These are phyloP conservation scores for Kryptolebias ocellatus DNA, from an alignment of 2,797 vertebrate species.

Conservation along the genomic window DNA sequence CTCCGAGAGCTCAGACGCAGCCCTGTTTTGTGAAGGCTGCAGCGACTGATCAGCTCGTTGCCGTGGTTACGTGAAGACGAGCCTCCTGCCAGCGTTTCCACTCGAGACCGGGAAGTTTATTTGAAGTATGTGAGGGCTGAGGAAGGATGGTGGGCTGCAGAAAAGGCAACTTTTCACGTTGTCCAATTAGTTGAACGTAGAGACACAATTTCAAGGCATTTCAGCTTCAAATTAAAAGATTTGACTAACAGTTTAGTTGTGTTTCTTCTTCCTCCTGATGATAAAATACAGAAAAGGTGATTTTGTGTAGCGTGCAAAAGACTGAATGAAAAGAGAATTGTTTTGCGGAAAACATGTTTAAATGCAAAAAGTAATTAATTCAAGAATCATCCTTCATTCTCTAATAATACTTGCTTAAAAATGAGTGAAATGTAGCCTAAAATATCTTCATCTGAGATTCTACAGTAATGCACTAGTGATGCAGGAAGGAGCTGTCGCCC, in stretches of 20 bases:
- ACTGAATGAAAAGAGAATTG: background rate
- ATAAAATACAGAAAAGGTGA: background rate
- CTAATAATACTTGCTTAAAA: too few relatives aligned
- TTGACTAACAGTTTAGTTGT: background rate
- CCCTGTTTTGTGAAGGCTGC: background rate
- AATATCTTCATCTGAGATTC: background rate
- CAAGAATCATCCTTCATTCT: too few relatives aligned
- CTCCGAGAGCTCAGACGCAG: background rate
- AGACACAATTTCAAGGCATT: background rate
- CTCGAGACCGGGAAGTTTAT: constrained; percentile 35
- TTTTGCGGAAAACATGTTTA: background rate
- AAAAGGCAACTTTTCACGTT: background rate
- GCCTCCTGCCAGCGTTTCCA: constrained; percentile 26
- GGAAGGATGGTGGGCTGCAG: constrained; percentile 17
- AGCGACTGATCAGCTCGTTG: constrained; percentile 21
- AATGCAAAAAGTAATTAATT: too few relatives aligned
- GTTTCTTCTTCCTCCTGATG: background rate
- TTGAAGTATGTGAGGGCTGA: constrained; percentile 16
- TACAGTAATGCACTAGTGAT: too few relatives aligned
- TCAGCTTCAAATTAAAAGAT: too few relatives aligned
- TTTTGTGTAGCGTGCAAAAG: background rate
- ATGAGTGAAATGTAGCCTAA: too few relatives aligned
- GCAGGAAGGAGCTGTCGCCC: constrained; percentile 38
- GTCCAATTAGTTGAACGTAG: background rate
- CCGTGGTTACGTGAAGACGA: constrained; percentile 35